Percentiles rank a stretch among this genome's conserved stretches.
phyloP scores from a whole-genome alignment of 2,797 vertebrate species.

The Gorsachius magnificus region DNA sequence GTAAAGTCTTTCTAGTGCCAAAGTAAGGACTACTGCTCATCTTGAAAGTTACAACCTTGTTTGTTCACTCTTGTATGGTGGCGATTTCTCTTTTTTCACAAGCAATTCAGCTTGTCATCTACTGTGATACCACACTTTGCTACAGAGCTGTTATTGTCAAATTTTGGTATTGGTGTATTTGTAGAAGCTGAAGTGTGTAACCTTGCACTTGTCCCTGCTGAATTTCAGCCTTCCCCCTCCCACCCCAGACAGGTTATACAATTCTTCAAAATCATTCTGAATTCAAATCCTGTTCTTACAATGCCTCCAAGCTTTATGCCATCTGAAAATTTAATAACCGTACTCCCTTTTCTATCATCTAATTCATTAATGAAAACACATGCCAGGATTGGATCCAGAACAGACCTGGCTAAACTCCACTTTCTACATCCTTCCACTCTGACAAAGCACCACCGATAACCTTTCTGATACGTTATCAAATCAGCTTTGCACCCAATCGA shows the following conservation, averaged over 20 bases:
- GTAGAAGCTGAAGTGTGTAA: background rate
- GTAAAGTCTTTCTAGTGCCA: background rate
- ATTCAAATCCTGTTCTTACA: background rate
- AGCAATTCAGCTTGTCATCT: background rate
- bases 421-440: conserved; percentile 1
- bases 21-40: background rate
- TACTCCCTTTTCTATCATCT: background rate
- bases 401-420: conserved; percentile 9
- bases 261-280: background rate
- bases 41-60: background rate
- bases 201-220: background rate
- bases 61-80: background rate
- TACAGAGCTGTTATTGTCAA: background rate
- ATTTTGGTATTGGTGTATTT: background rate
- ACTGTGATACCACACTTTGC: background rate
- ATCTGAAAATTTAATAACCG: conserved; percentile 53
- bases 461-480: background rate
- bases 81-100: background rate
- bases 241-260: background rate
- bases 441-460: conserved; percentile 11
- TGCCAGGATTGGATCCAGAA: background rate
- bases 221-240: background rate
- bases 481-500: background rate
- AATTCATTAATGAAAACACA: conserved; percentile 44
- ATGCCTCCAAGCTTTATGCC: background rate